Evolutionary conservation across 2,113 vertebrate species (phyloP).

Genomic region (Cathartes aura): DNA sequence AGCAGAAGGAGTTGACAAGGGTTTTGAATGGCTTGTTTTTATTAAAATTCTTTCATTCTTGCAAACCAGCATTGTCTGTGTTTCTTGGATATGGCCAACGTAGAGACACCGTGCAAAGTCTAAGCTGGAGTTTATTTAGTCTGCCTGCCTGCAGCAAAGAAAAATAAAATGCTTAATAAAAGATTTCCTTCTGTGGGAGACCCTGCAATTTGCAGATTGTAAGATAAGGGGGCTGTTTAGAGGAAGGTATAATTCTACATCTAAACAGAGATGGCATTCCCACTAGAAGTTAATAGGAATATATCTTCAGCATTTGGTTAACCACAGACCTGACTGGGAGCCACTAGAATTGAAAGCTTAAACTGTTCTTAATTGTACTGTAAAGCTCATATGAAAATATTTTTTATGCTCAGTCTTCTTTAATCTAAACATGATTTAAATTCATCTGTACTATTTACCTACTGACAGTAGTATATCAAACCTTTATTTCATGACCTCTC

Average conservation of each 20-base stretch:
- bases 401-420: slow-evolving; percentile 43
- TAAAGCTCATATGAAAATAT: slow-evolving; percentile 70
- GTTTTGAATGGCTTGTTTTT: slow-evolving; percentile 82
- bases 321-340: slow-evolving; percentile 61
- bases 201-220: slow-evolving; percentile 72
- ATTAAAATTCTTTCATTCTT: slow-evolving; percentile 87
- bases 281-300: slow-evolving; percentile 40
- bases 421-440: slow-evolving; percentile 64
- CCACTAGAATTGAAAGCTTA: slow-evolving; percentile 54
- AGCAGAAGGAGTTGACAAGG: slow-evolving; percentile 71
- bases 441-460: slow-evolving; percentile 11
- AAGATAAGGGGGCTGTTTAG: slow-evolving; percentile 59
- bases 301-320: slow-evolving; percentile 56
- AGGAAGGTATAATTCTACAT: slow-evolving; percentile 55
- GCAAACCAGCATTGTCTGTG: slow-evolving; percentile 82
- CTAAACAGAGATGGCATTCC: slow-evolving; percentile 52
- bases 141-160: slow-evolving; percentile 79
- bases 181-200: slow-evolving; percentile 81
- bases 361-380: slow-evolving; percentile 69
- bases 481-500: slow-evolving; percentile 6
- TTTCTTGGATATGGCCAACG: slow-evolving; percentile 82
- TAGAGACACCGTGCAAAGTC: slow-evolving; percentile 78
- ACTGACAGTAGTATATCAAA: background rate
- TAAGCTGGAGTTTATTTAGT: slow-evolving; percentile 83
- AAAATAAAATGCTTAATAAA: slow-evolving; percentile 84